phyloP scores from a whole-genome alignment of 2,888 invertebrate genomes.

The Brachypterus glaber region DNA sequence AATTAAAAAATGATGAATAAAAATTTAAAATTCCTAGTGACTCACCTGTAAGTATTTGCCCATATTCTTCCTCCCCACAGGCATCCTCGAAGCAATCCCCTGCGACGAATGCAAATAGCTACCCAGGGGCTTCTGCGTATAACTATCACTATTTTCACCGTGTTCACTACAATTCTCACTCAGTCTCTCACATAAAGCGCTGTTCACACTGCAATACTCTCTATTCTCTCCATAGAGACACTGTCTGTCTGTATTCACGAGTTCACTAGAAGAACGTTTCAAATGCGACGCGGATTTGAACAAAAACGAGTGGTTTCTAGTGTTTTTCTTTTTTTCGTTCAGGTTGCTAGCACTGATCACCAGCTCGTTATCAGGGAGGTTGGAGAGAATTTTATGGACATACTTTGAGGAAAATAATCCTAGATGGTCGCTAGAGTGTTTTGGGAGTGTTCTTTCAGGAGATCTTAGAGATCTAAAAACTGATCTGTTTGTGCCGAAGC shows the following conservation, averaged over 20 bases:
- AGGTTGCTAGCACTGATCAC: slow-evolving; percentile 33
- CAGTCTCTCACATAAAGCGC: slow-evolving; percentile 17
- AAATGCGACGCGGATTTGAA: slow-evolving; percentile 14
- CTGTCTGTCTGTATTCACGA: not conserved
- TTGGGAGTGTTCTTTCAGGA: slow-evolving; percentile 19
- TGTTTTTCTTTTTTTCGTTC: slow-evolving; percentile 13
- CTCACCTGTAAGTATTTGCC: slow-evolving; percentile 39
- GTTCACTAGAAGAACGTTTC: not conserved
- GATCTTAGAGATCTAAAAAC: slow-evolving; percentile 22
- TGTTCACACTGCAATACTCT: slow-evolving; percentile 4
- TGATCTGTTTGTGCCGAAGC: slow-evolving; percentile 15
- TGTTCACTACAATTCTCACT: slow-evolving; percentile 20
- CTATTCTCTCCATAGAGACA: not conserved
- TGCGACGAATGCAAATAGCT: slow-evolving; percentile 37
- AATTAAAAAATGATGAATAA: too few species aligned
- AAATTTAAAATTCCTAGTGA: not conserved
- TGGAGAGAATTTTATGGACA: slow-evolving; percentile 48
- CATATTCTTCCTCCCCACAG: slow-evolving; percentile 36
- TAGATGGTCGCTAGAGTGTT: too few species aligned
- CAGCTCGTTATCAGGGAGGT: slow-evolving; percentile 41
- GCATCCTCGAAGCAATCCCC: slow-evolving; percentile 38
- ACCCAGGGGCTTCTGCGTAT: slow-evolving; percentile 33
- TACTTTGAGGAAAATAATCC: too few species aligned
- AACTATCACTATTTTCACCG: slow-evolving; percentile 23
- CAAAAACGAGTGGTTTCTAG: slow-evolving; percentile 29